Base-by-base conservation (phyloP, 2,797 vertebrate species). In the Acropternis orthonyx region DNA sequence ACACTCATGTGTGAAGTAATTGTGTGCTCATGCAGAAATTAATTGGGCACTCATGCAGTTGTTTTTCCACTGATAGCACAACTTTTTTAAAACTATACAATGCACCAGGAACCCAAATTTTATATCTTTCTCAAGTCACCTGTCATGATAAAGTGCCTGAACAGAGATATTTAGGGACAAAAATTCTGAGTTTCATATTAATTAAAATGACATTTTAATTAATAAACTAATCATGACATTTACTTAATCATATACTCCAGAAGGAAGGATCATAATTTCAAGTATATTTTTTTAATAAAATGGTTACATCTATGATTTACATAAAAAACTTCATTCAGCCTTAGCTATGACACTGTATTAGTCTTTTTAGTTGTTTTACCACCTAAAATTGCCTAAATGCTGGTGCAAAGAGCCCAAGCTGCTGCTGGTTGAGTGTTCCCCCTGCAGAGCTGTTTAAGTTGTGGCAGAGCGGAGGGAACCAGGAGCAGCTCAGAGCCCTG, bases 21-120 rank as follows among this genome's bases (percentile, higher is more conserved):
- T 22, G 20, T 7, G 28, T 4, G 7, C 4, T 44, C n/a, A 26
- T 41, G 37, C 22, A 17, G 7, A 0, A 26, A 39, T 1, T 5
- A 19, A 55, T 34, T 58, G 8, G n/a, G 26, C 14, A 22, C 27
- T 39, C 34, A 23, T 52, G 48, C 67, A 58, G 34, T n/a, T 58
- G 7, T 26, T 58, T 16, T 58, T 36, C 9, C 55, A 24, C 55
- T 36, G 17, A 58, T 36, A 58, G 24, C 23, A 58, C 55, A 58
- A 36, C 56, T 36, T 36, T 26, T 36, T 26, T 36, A 2, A 23
- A 56, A 28, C 14, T 30, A 1, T 9, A 12, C 9, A 49, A 30
- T 58, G 36, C 43, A 71, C 28, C 43, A 75, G 15, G 11, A 22
- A 28, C 20, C 5, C 17, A 43, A 58, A 17, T 55, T 59, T 76